These are phyloP conservation scores for Mythimna albipuncta DNA, from an alignment of 2,888 invertebrate species.

Conservation along the genomic window DNA sequence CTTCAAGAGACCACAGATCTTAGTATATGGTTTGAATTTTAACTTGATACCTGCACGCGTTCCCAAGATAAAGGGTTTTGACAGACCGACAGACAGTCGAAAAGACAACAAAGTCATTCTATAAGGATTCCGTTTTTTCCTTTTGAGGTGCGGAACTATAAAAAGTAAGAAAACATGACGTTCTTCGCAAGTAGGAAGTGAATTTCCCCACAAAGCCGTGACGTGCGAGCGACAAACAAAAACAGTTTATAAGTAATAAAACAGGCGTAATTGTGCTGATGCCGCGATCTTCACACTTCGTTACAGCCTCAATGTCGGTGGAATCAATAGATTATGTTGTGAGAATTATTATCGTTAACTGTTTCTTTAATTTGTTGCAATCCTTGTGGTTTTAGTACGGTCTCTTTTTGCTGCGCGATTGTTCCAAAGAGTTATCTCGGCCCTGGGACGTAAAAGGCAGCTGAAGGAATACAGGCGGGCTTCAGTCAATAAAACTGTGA, in stretches of 20 bases:
- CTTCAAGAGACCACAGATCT: too few species aligned
- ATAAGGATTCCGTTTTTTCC: too few species aligned
- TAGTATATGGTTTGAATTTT: too few species aligned
- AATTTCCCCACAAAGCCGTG: conserved; percentile 62
- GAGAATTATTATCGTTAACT: conserved; percentile 26
- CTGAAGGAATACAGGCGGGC: too few species aligned
- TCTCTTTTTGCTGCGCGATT: too few species aligned
- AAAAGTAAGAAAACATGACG: conserved; percentile 56
- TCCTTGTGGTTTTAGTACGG: conserved; percentile 38
- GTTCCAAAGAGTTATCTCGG: too few species aligned
- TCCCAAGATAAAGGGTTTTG: too few species aligned
- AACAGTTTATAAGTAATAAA: conserved; percentile 61
- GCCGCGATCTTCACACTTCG: conserved; percentile 81
- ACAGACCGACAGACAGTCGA: too few species aligned
- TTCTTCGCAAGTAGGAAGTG: conserved; percentile 59
- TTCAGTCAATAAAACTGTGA: too few species aligned
- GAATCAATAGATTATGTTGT: conserved; percentile 55
- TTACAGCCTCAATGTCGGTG: conserved; percentile 76
- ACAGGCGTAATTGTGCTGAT: conserved; percentile 64
- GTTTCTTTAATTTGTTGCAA: conserved; percentile 41
- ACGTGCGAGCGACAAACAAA: conserved; percentile 59
- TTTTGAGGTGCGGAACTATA: background rate
- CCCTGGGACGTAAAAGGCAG: too few species aligned
- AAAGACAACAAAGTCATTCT: too few species aligned
- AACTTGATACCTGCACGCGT: too few species aligned